Evolutionary conservation across 2,888 invertebrate genomes (phyloP).

Genomic region (Papilio gigon): DNA sequence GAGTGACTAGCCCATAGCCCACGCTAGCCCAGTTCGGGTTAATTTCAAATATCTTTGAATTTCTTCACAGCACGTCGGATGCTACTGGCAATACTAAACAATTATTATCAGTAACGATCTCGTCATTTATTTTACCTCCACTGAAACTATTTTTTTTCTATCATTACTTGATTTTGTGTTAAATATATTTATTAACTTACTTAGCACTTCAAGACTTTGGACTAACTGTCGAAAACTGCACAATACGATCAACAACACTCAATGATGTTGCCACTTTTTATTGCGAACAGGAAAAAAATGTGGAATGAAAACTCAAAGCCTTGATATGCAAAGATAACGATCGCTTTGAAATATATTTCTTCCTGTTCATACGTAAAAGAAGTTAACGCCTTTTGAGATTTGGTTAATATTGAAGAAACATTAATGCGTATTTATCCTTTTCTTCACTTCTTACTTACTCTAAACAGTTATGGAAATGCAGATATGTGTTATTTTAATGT

Average conservation of each 20-base stretch:
- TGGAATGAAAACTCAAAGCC: background rate
- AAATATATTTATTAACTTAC: conserved; percentile 1
- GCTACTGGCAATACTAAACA: too few species aligned
- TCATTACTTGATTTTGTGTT: background rate
- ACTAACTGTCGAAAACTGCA: background rate
- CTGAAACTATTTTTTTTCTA: background rate
- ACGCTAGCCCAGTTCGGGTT: too few species aligned
- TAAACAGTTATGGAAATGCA: background rate
- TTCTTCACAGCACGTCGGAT: too few species aligned
- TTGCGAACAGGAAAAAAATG: conserved; percentile 9
- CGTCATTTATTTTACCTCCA: too few species aligned
- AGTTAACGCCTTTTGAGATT: background rate
- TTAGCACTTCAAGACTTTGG: background rate
- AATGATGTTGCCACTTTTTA: background rate
- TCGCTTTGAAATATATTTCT: background rate
- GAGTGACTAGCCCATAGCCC: too few species aligned
- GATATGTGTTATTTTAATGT: too few species aligned
- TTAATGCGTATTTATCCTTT: background rate
- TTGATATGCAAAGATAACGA: background rate
- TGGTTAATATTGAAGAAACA: background rate
- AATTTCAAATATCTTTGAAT: too few species aligned
- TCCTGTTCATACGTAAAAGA: background rate
- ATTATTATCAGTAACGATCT: background rate
- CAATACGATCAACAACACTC: conserved; percentile 3
- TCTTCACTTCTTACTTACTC: background rate